These are phyloP conservation scores for Erinaceus europaeus DNA, from an alignment of 2,113 vertebrate species.

Conservation along the genomic window DNA sequence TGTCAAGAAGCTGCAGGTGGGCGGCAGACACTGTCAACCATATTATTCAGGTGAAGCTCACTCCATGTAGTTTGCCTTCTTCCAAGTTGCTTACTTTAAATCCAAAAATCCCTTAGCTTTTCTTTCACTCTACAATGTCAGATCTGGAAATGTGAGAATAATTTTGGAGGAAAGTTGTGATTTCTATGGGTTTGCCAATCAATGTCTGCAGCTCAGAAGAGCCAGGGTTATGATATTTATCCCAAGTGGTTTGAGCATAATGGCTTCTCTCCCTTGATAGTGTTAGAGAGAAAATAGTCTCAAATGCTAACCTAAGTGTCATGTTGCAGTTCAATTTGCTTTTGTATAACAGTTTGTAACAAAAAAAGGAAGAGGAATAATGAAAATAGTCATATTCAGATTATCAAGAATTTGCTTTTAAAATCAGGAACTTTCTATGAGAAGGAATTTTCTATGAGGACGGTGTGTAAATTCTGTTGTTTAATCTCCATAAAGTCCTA, in stretches of 20 bases:
- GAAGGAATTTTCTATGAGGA: too few relatives aligned
- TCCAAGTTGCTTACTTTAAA: slow-evolving; percentile 57
- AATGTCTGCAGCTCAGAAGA: slow-evolving; percentile 30
- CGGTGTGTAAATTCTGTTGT: not conserved
- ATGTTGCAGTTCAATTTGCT: not conserved
- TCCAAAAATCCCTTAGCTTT: slow-evolving; percentile 33
- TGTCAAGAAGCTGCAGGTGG: not conserved
- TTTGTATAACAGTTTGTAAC: not conserved
- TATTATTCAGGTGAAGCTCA: slow-evolving; percentile 32
- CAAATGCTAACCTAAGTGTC: not conserved
- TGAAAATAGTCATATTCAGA: not conserved
- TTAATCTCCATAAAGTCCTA: not conserved
- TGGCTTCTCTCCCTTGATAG: not conserved
- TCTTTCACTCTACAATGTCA: slow-evolving; percentile 30
- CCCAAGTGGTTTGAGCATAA: not conserved
- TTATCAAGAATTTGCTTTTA: not conserved
- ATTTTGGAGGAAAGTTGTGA: slow-evolving; percentile 54
- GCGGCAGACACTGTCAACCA: not conserved
- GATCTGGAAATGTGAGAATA: slow-evolving; percentile 47
- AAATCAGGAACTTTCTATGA: not conserved
- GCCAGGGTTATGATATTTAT: slow-evolving; percentile 32
- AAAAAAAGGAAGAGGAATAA: not conserved
- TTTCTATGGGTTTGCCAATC: slow-evolving; percentile 42
- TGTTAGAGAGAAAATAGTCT: not conserved
- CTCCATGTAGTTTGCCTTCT: not conserved